Base-by-base conservation (phyloP, 2,888 invertebrate genomes). In the Tanypteryx hageni region DNA sequence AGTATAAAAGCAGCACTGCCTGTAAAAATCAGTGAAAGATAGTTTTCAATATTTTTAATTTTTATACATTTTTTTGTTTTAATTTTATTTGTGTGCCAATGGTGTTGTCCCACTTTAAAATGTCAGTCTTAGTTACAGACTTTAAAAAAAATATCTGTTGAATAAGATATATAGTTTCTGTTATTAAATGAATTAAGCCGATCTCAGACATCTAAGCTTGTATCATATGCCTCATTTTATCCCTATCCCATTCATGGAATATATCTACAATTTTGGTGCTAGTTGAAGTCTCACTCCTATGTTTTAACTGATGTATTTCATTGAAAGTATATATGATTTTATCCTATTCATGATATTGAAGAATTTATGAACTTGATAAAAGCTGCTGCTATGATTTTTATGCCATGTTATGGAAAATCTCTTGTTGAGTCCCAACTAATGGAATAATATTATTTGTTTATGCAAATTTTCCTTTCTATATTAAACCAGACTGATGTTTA, bases 1-100 rank as follows among this genome's bases (percentile, higher is more conserved):
- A 89, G 89, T 89, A 89, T 89, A 89, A 89, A 64, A 89, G 31
- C 68, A 68, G 59, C 59, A 44, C n/a, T 89, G 44, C 44, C 61
- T 89, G 31, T 64, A 31, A 27, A 89, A 64, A 18, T 13, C 44
- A 89, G 64, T 44, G 64, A 89, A 89, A 89, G 64, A 64, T 68
- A 68, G 76, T 64, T 89, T 64, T 31, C 22, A 89, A 89, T 44
- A 56, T n/a, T 64, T 9, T 13, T 31, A 89, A 68, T 31, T 64
- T 86, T 86, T 86, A 44, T 68, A 68, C 44, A 44, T 44, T 44
- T 44, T 89, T 4, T 89, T 89, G 31, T 83, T 44, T 64, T 18
- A 5, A 89, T 18, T 44, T 44, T 83, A 44, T 31, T 18, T 64
- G 10, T 86, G 64, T 68, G 89, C 89, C 89, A 89, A 86, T 86